Evolutionary conservation across 2,888 invertebrate genomes (phyloP), one percentile per base, ranked within the genome.

Genomic region (Galeruca laticollis): DNA sequence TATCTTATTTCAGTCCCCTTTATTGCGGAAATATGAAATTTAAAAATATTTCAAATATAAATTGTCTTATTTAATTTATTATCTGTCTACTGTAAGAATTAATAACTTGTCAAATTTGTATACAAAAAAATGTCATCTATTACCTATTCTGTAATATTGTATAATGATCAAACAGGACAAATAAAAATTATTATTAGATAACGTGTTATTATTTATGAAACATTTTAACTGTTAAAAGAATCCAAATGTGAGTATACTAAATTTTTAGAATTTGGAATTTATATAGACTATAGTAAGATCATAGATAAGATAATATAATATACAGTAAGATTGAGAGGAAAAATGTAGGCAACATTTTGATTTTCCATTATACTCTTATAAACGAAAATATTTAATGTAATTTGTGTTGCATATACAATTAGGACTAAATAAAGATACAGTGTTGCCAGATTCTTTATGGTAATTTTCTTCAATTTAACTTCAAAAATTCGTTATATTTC

Each of bases 161-260:
- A 47, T 47, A 18, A 47, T 47, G 15, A 18, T 47, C 15, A 18
- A 47, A 47, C 6, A 18, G 47, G 18, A 47, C 47, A 47, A 47
- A 47, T 47, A 47, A 47, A 47, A 47, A 43, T 15, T 43, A 43
- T 43, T 13, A 43, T n/a, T 47, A 47, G 47, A 47, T 15, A 47
- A 15, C 3, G 9, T 18, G 3, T 47, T 47, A 9, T 18, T 15
- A 15, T 18, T 18, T 47, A 47, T 15, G 18, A n/a, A 43, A n/a
- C n/a, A 6, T 26, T 26, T 26, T 26, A 26, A 26, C 6, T 26
- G 6, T 26, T 6, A 26, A 6, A 26, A 26, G 26, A 5, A 26
- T 6, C 26, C 6, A 6, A 26, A 26, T 26, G 26, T 26, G 26
- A n/a, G n/a, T n/a, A n/a, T n/a, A n/a, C n/a, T n/a, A n/a, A n/a